Percentiles rank a stretch among this genome's conserved stretches.
These are phyloP conservation scores for Crenichthys baileyi DNA, from an alignment of 2,797 vertebrate genomes.

Conservation along the genomic window DNA sequence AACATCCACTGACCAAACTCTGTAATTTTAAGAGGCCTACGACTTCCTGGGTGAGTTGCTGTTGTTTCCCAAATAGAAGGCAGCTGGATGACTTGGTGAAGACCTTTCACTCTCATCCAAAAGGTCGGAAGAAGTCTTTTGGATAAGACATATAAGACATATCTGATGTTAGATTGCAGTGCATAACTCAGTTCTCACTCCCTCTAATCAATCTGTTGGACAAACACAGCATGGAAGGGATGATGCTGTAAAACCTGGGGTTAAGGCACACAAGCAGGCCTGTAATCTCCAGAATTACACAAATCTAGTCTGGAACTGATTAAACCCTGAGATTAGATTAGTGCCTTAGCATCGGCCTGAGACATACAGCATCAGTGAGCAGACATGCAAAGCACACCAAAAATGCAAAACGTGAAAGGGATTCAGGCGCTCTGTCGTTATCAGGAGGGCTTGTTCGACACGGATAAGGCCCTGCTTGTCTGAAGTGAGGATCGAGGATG, in stretches of 20 bases:
- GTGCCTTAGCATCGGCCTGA: conserved; percentile 58
- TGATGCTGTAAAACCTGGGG: conserved; percentile 70
- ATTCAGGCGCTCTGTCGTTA: conserved; percentile 27
- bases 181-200: conserved; percentile 16
- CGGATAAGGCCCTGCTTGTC: background rate
- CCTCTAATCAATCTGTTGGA: conserved; percentile 50
- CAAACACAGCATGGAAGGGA: conserved; percentile 51
- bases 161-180: conserved; percentile 21
- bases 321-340: conserved; percentile 79
- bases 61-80: background rate
- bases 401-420: conserved; percentile 21
- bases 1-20: background rate
- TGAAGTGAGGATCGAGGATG: background rate
- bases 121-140: background rate
- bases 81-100: background rate
- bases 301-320: conserved; percentile 79
- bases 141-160: background rate
- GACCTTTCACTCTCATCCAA: background rate
- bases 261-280: conserved; percentile 66
- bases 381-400: conserved; percentile 21
- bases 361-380: conserved; percentile 24
- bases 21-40: background rate
- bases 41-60: background rate
- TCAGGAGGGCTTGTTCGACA: conserved; percentile 9
- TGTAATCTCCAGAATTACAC: conserved; percentile 79